Base-by-base conservation (phyloP, 2,888 invertebrate species). In the Scaptomyza caliginosa region DNA sequence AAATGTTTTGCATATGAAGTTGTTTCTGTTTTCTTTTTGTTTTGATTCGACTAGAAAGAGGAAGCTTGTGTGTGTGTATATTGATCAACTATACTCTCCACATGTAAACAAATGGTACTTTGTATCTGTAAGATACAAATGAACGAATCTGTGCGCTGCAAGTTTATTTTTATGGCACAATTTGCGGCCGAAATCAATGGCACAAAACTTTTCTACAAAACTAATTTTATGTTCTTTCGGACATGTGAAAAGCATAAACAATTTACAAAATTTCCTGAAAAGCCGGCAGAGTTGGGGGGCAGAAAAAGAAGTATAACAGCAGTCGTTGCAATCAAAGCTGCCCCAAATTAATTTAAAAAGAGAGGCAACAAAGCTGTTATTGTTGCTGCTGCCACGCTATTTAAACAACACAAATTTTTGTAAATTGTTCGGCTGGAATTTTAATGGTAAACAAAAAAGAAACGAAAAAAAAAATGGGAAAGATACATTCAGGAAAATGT, bases 141-240 rank as follows among this genome's bases (percentile, higher is more conserved):
- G 58, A 60, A 48, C 30, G 56, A 57, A 60, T 45, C 42, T 10
- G 34, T 60, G 52, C 45, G 49, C 26, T 57, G 62, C 48, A 26
- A 57, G 68, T 68, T 65, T 65, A 52, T 70, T 68, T 69, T 36
- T 54, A 68, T 68, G 70, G 51, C 70, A 71, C 84, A 82, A 78
- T 73, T 78, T 84, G 82, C 74, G 85, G 85, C 82, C 32, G 13
- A 85, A 85, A 85, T 83, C 82, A 83, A 83, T 83, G 79, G 56
- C 8, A 43, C 21, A 21, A 72, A 77, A 57, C 30, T 64, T 60
- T 50, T 67, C 45, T 6, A 58, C 40, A 58, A 58, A 68, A 74
- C 77, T 80, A 73, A 81, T 84, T 84, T 84, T 67, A 83, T 83
- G 59, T 66, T 67, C 80, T 63, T 46, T 55, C 51, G 50, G 52